These are phyloP conservation scores for Labeo rohita DNA, from an alignment of 2,113 vertebrate genomes.

Conservation along the genomic window DNA sequence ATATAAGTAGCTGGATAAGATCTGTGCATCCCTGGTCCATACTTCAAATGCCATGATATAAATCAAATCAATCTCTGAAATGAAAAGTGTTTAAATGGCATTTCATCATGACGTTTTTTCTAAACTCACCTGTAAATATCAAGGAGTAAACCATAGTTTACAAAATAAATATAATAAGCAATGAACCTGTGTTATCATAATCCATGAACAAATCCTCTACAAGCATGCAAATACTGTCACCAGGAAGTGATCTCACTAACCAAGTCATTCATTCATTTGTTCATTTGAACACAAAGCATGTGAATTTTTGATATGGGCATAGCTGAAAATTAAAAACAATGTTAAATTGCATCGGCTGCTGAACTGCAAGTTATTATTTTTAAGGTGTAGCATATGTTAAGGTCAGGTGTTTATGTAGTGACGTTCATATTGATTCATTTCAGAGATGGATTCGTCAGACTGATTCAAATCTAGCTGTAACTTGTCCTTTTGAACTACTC, in stretches of 20 bases:
- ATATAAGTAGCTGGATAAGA: background rate
- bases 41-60: constrained; percentile 23
- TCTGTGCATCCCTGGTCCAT: background rate
- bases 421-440: background rate
- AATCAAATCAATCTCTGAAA: constrained; percentile 25
- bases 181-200: too few relatives aligned
- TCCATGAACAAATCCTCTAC: background rate
- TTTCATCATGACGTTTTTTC: background rate
- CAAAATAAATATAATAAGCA: background rate
- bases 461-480: background rate
- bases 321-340: background rate
- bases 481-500: background rate
- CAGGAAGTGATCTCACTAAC: too few relatives aligned
- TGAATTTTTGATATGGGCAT: background rate
- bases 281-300: background rate
- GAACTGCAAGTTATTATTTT: too few relatives aligned
- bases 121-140: constrained; percentile 14
- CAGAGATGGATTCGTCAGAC: background rate
- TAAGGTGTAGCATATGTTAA: too few relatives aligned
- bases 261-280: background rate
- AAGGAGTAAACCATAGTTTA: background rate
- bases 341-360: background rate
- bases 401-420: background rate
- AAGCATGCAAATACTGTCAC: background rate
- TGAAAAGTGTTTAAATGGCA: background rate